A percentile compares a stretch with the other conserved stretches of the same genome.
phyloP scores from a whole-genome alignment of 92 coral and sea anemone species.

The Nematostella vectensis region DNA sequence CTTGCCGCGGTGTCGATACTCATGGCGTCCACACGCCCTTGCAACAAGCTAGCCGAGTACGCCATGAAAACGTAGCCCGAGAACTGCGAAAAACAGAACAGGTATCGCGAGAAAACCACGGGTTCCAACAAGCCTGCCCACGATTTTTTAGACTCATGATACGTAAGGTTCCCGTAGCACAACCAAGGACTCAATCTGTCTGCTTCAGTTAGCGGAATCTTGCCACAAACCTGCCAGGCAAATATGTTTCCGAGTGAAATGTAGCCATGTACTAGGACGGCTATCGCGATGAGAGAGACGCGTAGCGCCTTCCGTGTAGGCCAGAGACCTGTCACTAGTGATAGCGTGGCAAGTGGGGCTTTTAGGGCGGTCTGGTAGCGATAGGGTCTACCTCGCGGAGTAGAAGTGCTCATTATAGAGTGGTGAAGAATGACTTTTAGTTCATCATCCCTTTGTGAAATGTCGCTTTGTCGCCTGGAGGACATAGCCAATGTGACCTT shows the following conservation, averaged over 20 bases:
- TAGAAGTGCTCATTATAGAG: too few relatives aligned
- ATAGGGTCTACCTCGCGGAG: too few relatives aligned
- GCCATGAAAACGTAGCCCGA: constrained; percentile 12
- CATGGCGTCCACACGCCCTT: not conserved
- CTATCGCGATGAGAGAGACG: not conserved
- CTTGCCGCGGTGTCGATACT: not conserved
- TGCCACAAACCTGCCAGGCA: constrained; percentile 13
- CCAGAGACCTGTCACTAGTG: constrained; percentile 5
- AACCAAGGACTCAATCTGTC: constrained; percentile 17
- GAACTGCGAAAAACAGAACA: constrained; percentile 18
- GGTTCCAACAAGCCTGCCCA: constrained; percentile 14
- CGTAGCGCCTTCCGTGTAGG: not conserved
- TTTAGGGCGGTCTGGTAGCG: not conserved
- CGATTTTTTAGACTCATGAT: not conserved
- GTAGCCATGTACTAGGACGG: constrained; percentile 8
- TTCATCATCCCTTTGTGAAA: too few relatives aligned
- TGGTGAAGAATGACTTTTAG: too few relatives aligned
- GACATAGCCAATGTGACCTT: too few relatives aligned
- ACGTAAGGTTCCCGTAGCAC: constrained; percentile 11
- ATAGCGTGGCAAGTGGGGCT: constrained; percentile 4
- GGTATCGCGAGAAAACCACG: constrained; percentile 5
- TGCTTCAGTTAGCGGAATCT: not conserved
- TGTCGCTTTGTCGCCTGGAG: too few relatives aligned
- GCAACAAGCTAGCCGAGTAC: not conserved
- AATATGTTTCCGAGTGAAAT: constrained; percentile 11